Conservation (phyloP, 2,888 invertebrate genomes). For the Unio pictorum region DNA sequence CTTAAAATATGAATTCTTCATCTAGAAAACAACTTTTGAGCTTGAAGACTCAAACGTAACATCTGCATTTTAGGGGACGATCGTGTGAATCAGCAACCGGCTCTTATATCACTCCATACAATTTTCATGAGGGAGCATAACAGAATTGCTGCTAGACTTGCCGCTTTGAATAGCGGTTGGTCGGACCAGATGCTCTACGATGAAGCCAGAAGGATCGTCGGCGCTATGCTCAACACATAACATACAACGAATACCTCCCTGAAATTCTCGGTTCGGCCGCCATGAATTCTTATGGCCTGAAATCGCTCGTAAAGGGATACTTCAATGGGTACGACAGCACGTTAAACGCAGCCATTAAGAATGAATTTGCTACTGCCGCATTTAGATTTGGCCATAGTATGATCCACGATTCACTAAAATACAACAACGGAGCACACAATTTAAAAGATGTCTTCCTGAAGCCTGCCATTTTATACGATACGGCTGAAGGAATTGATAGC, state of each 20-base stretch:
- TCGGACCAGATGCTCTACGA: constrained; percentile 73
- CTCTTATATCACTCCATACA: constrained; percentile 88
- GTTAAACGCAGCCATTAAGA: constrained; percentile 88
- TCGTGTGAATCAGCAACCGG: constrained; percentile 88
- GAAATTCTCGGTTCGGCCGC: constrained; percentile 90
- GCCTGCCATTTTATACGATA: constrained; percentile 13
- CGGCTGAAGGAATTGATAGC: constrained; percentile 11
- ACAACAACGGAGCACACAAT: constrained; percentile 6
- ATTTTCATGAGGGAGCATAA: constrained; percentile 85
- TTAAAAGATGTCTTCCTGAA: constrained; percentile 11
- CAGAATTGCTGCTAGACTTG: constrained; percentile 83
- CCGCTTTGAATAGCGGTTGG: constrained; percentile 87
- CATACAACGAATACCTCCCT: constrained; percentile 78
- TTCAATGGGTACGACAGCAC: constrained; percentile 81
- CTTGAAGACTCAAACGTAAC: neutral
- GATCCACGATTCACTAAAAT: constrained; percentile 12
- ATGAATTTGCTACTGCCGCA: constrained; percentile 98
- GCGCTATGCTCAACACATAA: constrained; percentile 77
- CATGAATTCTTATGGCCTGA: constrained; percentile 89
- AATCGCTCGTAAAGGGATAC: constrained; percentile 86
- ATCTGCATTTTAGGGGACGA: constrained; percentile 78
- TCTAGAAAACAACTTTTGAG: too few species aligned
- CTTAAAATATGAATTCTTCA: too few species aligned
- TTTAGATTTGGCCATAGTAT: constrained; percentile 86
- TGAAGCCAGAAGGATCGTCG: constrained; percentile 78